Evolutionary conservation across 2,888 invertebrate species (phyloP).

Genomic region (Trimorus sp.): DNA sequence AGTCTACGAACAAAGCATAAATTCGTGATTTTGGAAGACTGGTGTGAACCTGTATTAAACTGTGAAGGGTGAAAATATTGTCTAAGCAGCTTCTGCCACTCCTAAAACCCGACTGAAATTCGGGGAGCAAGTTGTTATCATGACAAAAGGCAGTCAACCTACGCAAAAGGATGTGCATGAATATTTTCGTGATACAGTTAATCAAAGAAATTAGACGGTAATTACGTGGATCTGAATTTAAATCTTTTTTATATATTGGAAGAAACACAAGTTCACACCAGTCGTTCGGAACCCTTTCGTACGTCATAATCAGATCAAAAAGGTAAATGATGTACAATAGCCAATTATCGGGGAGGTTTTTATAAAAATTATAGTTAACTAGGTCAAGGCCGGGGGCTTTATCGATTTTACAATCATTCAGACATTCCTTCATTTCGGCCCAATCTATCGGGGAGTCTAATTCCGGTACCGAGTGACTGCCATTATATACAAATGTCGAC

Average conservation of each 20-base stretch:
- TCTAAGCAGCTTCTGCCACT: background rate
- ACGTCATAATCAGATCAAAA: too few relatives aligned
- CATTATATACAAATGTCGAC: too few relatives aligned
- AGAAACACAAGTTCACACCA: constrained; percentile 19
- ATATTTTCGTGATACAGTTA: constrained; percentile 18
- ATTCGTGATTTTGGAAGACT: background rate
- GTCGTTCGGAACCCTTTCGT: constrained; percentile 1
- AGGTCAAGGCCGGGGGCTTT: too few relatives aligned
- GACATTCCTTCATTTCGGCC: too few relatives aligned
- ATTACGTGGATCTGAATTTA: background rate
- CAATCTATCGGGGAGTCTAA: too few relatives aligned
- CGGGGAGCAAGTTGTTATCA: background rate
- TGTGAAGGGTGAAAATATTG: constrained; percentile 6
- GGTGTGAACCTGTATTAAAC: constrained; percentile 22
- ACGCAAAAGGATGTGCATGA: constrained; percentile 5
- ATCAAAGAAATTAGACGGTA: constrained; percentile 26
- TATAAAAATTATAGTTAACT: too few relatives aligned
- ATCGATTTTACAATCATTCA: too few relatives aligned
- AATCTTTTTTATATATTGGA: constrained; percentile 16
- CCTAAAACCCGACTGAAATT: constrained; percentile 30
- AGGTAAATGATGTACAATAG: too few relatives aligned
- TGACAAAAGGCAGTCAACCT: background rate
- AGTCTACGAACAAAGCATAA: constrained; percentile 20
- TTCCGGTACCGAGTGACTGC: too few relatives aligned
- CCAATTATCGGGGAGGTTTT: too few relatives aligned